Evolutionary conservation across 2,888 invertebrate species (phyloP), one percentile per base, ranked within the genome.

Genomic region (Rhamnusium bicolor): DNA sequence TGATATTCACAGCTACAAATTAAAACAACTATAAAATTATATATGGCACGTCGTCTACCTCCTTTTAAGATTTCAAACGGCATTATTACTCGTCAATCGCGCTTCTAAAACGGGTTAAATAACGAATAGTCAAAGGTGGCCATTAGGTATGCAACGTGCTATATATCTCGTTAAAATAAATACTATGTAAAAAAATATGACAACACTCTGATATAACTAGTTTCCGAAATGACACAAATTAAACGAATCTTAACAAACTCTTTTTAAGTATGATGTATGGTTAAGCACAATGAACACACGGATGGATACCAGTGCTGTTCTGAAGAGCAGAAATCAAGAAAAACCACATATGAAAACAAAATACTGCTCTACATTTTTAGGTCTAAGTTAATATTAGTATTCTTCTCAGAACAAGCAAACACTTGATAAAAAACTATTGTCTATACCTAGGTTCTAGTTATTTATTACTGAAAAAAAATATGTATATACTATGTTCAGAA

Each of bases 161-260:
- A 19, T 14, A 29, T n/a, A n/a, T n/a, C n/a, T 24, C 12, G 18
- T 8, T 58, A 58, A 32, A 63, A 61, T 47, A 49, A 63, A 49
- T 63, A 54, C 27, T 54, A 54, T n/a, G 18, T 19, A 19, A 54
- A n/a, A 54, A 54, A 54, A 54, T 54, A 54, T 27, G 21, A 63
- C 21, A 49, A 16, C 63, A 27, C 47, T n/a, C n/a, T 19, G 51
- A 47, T 65, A 65, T 29, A 51, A 32, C 29, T 65, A 40, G 53
- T 53, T 65, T 8, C 51, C 24, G 27, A 65, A 65, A 53, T 29
- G 53, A 53, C 65, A 53, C 53, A 53, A 29, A 53, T 65, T 65
- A 65, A 65, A 53, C 27, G 65, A 65, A 40, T 65, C 65, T 65
- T n/a, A n/a, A n/a, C n/a, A 54, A 32, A 49, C 27, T 49, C 49